phyloP scores from a whole-genome alignment of 2,797 vertebrate species.

The Rallus crepitans region DNA sequence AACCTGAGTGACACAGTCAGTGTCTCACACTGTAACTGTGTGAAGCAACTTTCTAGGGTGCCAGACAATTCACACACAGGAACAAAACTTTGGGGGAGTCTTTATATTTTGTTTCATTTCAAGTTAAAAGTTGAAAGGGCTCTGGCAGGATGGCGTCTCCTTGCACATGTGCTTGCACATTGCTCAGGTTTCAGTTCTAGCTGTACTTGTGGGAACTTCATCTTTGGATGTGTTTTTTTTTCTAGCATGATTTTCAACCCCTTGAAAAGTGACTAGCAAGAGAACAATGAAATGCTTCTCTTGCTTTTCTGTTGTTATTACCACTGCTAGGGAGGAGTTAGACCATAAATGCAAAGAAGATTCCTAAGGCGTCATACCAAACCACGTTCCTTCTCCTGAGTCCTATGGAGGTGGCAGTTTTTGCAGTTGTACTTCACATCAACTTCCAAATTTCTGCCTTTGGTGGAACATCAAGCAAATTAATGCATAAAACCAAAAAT shows the following conservation, averaged over 20 bases:
- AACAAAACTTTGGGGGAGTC: not conserved
- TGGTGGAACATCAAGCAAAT: not conserved
- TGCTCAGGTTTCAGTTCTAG: not conserved
- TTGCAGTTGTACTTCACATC: not conserved
- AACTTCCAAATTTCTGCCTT: not conserved
- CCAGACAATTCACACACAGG: rapidly evolving
- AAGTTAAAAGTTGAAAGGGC: not conserved
- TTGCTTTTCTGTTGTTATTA: not conserved
- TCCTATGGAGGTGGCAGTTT: not conserved
- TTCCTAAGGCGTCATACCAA: not conserved
- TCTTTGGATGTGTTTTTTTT: not conserved
- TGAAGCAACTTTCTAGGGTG: not conserved
- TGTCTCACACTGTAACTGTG: not conserved
- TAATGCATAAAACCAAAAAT: not conserved
- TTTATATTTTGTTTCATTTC: not conserved
- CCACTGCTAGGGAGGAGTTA: not conserved
- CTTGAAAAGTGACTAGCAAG: not conserved
- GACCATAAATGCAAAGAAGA: not conserved
- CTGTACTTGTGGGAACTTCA: not conserved
- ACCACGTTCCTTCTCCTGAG: not conserved
- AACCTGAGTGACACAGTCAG: not conserved
- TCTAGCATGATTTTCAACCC: not conserved
- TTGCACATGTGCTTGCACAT: not conserved
- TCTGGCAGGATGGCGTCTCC: not conserved
- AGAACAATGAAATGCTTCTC: not conserved